Evolutionary conservation across 1,140 invertebrate genomes (phyloP).

Genomic region (Forficula auricularia): DNA sequence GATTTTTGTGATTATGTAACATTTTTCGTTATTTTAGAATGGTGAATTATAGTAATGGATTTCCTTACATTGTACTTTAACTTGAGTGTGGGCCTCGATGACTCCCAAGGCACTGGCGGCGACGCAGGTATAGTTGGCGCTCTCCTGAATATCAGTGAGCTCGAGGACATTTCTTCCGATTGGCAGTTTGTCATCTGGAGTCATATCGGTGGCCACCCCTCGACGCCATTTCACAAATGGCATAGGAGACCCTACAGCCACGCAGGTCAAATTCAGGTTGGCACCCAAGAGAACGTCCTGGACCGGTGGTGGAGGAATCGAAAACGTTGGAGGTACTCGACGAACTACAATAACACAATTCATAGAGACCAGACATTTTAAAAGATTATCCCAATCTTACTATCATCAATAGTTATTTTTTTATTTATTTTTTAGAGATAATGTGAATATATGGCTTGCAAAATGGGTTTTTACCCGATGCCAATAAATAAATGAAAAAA

Average conservation of each 20-base stretch:
- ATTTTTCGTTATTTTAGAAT: too few species aligned
- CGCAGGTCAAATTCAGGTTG: slow-evolving; percentile 83
- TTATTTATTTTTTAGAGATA: too few species aligned
- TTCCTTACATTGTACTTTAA: slow-evolving; percentile 94
- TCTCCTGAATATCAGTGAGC: slow-evolving; percentile 71
- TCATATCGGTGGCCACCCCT: slow-evolving; percentile 59
- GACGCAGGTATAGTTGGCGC: slow-evolving; percentile 91
- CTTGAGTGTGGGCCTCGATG: slow-evolving; percentile 67
- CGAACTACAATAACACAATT: slow-evolving; percentile 49
- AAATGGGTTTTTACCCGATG: too few species aligned
- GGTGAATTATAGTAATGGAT: too few species aligned
- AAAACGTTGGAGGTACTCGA: slow-evolving; percentile 83
- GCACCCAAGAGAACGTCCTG: slow-evolving; percentile 80
- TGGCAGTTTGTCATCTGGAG: slow-evolving; percentile 68
- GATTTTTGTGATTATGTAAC: too few species aligned
- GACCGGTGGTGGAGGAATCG: slow-evolving; percentile 63
- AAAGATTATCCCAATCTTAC: too few species aligned
- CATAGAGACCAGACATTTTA: too few species aligned
- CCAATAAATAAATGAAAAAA: too few species aligned
- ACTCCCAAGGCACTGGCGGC: slow-evolving; percentile 84
- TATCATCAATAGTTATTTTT: too few species aligned
- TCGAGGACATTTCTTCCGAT: slow-evolving; percentile 72
- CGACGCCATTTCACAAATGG: slow-evolving; percentile 91
- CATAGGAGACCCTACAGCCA: slow-evolving; percentile 93
- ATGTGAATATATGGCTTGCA: too few species aligned